Base-by-base conservation (phyloP, 2,888 invertebrate species). In the Drosophila kambysellisi region DNA sequence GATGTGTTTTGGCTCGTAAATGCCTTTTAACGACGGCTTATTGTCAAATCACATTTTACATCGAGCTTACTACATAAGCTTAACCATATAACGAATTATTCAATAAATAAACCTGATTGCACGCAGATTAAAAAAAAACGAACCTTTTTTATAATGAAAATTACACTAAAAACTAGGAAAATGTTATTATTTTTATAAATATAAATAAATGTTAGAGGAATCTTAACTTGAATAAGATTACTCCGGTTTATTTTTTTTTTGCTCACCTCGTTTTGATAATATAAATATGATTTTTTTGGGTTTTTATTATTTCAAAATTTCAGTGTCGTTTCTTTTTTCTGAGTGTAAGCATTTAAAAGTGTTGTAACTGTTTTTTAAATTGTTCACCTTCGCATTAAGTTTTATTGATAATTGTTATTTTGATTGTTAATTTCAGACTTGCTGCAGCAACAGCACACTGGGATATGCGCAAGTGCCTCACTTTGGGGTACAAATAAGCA, bases 401-500 rank as follows among this genome's bases (percentile, higher is more conserved):
- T 69, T 37, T 32, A 25, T 25, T 59, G 62, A 63, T 56, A 37
- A 58, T 43, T 54, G 54, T 68, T 57, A 41, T 35, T 35, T 48
- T 57, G 29, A 1, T 35, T 46, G 29, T 48, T 17, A 30, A 25
- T 25, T 30, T 32, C 20, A 17, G 33, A 32, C 15, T 41, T 20
- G 15, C 3, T 15, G 71, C 52, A 71, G 57, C 63, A 46, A 53
- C 29, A 58, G 37, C 32, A 15, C 50, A 41, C 53, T 39, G 30
- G 37, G 41, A 52, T 3, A 50, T 39, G 15, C 30, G 25, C 29
- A 62, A 52, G 46, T 53, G 64, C 73, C 25, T 57, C 50, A 51
- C 35, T 60, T 61, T 75, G 48, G 35, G 79, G 61, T 46, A 54
- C 57, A 39, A 64, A 9, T 43, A 50, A 29, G 61, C 29, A 43